Evolutionary conservation across 1,140 invertebrate species (phyloP), one percentile per base, ranked within the genome.

Genomic region (Solenopsis invicta): DNA sequence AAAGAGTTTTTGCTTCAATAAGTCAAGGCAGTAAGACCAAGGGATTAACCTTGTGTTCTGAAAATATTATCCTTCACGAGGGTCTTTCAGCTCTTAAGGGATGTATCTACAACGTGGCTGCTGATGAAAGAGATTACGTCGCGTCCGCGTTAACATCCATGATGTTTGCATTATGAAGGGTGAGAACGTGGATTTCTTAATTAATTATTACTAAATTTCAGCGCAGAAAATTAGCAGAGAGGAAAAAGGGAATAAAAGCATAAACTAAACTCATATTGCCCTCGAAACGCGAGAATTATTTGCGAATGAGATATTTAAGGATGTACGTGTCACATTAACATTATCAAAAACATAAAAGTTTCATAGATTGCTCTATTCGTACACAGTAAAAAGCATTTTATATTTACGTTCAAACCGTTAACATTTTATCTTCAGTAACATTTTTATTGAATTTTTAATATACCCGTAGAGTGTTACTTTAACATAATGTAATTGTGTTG

Each of bases 1-100:
- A 50, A 84, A 61, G 41, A 75, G 41, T 37, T 72, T 54, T 75
- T 56, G 69, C 80, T 84, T 84, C 69, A 84, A 84, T 84, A 84
- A 84, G 80, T 75, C 54, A 84, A 61, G 80, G n/a, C 24, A 61
- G 8, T 62, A 75, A 74, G 41, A 84, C 52, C 80, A 21, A 78
- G 69, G 54, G 69, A 84, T 74, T 84, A 84, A 84, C 54, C 69
- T 74, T 84, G 80, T 84, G 41, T 62, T 84, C 80, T 84, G 80
- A 84, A 84, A 84, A 84, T 84, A 84, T 84, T 84, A 84, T 84
- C 45, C 41, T 61, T 34, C 41, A 24, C 54, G 8, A 75, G 48
- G 56, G 54, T 74, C 45, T 82, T 74, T 10, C 80, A 82, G 29
- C 18, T 41, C 69, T 84, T 84, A 75, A 56, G 54, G 67, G 80